Percentiles rank a stretch among this genome's conserved stretches.
These are phyloP conservation scores for Leptocoma aspasia DNA, from an alignment of 2,113 vertebrate species.

Conservation along the genomic window DNA sequence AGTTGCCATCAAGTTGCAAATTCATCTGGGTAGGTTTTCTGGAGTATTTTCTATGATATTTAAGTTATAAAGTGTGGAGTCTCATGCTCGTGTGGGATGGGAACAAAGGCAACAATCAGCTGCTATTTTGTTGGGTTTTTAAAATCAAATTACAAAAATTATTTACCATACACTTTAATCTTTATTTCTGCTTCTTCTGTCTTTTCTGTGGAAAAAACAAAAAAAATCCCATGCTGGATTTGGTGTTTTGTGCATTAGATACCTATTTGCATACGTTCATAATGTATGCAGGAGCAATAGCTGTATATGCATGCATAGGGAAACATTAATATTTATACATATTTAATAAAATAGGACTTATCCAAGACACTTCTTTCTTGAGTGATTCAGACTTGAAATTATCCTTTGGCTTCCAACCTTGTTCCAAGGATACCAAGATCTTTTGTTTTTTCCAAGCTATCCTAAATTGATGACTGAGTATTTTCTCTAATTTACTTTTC, in stretches of 20 bases:
- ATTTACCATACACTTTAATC: background rate
- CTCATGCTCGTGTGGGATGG: background rate
- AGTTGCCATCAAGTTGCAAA: background rate
- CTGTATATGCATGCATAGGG: conserved; percentile 22
- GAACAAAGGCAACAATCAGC: background rate
- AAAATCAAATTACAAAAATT: background rate
- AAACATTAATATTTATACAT: conserved; percentile 52
- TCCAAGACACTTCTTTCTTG: background rate
- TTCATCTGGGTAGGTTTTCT: background rate
- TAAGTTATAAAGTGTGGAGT: background rate
- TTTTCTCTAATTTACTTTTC: background rate
- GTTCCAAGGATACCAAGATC: background rate
- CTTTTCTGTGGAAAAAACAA: background rate
- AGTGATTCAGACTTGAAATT: background rate
- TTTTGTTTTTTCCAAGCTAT: background rate
- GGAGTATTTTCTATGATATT: background rate
- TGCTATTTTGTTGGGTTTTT: background rate
- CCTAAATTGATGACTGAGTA: background rate
- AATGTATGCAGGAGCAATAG: conserved; percentile 21
- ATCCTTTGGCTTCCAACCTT: background rate
- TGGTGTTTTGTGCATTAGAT: conserved; percentile 1
- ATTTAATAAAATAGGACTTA: conserved; percentile 12
- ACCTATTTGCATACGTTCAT: background rate
- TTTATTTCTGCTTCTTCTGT: background rate
- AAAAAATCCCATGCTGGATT: background rate